Conservation (phyloP, 1,140 invertebrate species). For the Drosophila varians region DNA sequence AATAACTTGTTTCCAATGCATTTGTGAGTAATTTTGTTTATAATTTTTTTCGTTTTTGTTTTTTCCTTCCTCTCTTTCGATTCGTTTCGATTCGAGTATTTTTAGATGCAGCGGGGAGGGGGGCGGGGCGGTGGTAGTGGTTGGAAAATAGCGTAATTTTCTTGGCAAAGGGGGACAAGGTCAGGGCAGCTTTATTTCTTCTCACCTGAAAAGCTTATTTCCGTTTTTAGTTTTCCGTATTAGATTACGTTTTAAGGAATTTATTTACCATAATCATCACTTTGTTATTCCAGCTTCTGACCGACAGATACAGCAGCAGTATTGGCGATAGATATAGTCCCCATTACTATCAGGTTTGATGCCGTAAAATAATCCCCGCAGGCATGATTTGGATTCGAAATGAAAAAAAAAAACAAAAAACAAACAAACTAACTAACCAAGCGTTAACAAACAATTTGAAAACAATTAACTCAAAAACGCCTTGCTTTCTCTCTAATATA, state of each 20-base stretch:
- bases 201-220: constrained; percentile 53
- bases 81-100: constrained; percentile 27
- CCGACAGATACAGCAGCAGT: constrained; percentile 76
- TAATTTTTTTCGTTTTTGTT: neutral
- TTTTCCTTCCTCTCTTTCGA: neutral
- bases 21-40: constrained; percentile 25
- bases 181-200: constrained; percentile 54
- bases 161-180: constrained; percentile 59
- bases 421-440: too few species aligned
- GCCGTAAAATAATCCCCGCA: neutral
- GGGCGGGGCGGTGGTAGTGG: neutral
- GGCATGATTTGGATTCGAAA: neutral
- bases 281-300: constrained; percentile 62
- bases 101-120: constrained; percentile 43
- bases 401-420: neutral
- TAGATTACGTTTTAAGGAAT: constrained; percentile 23
- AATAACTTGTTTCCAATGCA: constrained; percentile 22
- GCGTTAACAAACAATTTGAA: constrained; percentile 21
- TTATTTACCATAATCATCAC: neutral
- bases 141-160: constrained; percentile 21
- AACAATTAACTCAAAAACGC: constrained; percentile 53
- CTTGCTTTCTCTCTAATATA: constrained; percentile 12
- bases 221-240: constrained; percentile 43
- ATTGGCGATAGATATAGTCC: constrained; percentile 82
- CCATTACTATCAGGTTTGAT: constrained; percentile 79